Evolutionary conservation across 2,888 invertebrate species (phyloP).

Genomic region (Andricus quercusramuli): DNA sequence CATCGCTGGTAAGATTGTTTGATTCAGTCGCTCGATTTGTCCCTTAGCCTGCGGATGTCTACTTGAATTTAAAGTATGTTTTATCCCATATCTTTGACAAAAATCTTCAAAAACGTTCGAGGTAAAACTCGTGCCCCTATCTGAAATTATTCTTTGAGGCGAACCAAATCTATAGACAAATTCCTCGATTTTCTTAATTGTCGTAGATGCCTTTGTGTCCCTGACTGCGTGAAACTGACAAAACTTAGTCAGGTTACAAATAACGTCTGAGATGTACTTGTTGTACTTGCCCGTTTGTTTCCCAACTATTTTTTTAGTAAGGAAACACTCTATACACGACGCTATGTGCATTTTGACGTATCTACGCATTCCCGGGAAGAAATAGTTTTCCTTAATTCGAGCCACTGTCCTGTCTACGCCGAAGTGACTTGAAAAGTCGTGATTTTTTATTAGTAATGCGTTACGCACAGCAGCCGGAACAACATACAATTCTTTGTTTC

Average conservation of each 20-base stretch:
- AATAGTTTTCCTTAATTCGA: conserved; percentile 48
- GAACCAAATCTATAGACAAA: conserved; percentile 34
- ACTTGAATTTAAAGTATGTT: too few relatives aligned
- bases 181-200: conserved; percentile 35
- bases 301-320: conserved; percentile 44
- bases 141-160: too few relatives aligned
- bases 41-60: too few relatives aligned
- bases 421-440: too few relatives aligned
- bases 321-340: conserved; percentile 41
- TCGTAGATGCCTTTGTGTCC: conserved; percentile 27
- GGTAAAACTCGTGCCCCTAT: too few relatives aligned
- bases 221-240: conserved; percentile 47
- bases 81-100: too few relatives aligned
- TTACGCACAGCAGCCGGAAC: too few relatives aligned
- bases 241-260: conserved; percentile 54
- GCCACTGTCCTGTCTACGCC: background rate
- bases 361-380: conserved; percentile 45
- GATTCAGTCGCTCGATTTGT: too few relatives aligned
- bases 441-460: too few relatives aligned
- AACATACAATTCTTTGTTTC: too few relatives aligned
- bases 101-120: too few relatives aligned
- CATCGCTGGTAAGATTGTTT: too few relatives aligned
- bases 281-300: conserved; percentile 51
- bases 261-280: conserved; percentile 48
- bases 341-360: conserved; percentile 50